These are phyloP conservation scores for Clepsis dumicolana DNA, from an alignment of 2,888 invertebrate species.

Conservation along the genomic window DNA sequence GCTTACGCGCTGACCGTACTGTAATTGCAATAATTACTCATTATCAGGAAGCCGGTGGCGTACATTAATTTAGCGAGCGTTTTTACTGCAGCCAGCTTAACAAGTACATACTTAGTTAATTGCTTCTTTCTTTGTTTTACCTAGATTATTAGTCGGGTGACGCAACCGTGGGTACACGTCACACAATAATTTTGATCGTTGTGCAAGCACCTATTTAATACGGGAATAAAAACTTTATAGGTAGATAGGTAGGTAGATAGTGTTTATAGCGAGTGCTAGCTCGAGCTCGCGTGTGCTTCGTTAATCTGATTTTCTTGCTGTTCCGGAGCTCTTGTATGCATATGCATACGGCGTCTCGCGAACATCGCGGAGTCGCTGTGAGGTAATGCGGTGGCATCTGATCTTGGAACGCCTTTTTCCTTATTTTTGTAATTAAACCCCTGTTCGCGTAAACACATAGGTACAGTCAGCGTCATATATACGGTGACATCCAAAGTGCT, in stretches of 20 bases:
- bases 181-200: constrained; percentile 74
- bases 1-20: constrained; percentile 70
- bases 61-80: constrained; percentile 76
- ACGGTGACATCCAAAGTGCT: too few species aligned
- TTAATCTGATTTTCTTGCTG: constrained; percentile 67
- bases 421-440: neutral
- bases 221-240: constrained; percentile 57
- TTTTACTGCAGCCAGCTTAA: constrained; percentile 76
- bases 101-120: constrained; percentile 83
- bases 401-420: neutral
- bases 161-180: constrained; percentile 69
- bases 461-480: too few species aligned
- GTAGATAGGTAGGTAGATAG: constrained; percentile 44
- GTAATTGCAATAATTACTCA: constrained; percentile 82
- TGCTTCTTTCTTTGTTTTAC: constrained; percentile 78
- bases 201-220: constrained; percentile 60
- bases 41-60: constrained; percentile 80
- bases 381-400: neutral
- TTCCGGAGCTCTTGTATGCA: constrained; percentile 45
- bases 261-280: constrained; percentile 54
- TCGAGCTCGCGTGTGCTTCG: constrained; percentile 63
- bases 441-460: neutral
- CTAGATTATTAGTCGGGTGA: constrained; percentile 70
- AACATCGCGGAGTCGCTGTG: neutral
- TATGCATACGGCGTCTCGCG: constrained; percentile 30